A percentile compares a stretch with the other conserved stretches of the same genome.
phyloP scores from a whole-genome alignment of 2,113 vertebrate genomes.

The Cyanocitta stelleri region DNA sequence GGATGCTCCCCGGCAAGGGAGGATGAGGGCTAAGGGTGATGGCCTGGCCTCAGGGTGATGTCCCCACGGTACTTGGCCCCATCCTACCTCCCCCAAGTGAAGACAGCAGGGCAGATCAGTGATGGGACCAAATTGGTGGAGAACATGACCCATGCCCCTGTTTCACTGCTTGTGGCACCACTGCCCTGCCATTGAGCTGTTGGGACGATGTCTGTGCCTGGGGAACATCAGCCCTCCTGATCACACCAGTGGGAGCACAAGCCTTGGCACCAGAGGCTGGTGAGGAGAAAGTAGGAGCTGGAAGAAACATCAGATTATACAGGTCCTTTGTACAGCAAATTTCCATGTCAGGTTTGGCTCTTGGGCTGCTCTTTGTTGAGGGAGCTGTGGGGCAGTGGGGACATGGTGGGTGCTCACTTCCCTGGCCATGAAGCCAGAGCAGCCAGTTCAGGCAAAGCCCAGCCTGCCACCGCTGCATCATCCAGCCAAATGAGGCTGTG shows the following conservation, averaged over 20 bases:
- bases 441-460: rapidly evolving
- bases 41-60: not conserved
- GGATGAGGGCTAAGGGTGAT: not conserved
- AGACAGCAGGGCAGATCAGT: not conserved
- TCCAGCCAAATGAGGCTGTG: not conserved
- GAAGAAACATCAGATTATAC: not conserved
- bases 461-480: rapidly evolving
- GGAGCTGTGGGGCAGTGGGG: rapidly evolving
- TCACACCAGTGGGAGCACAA: rapidly evolving
- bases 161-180: not conserved
- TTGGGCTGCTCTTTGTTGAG: rapidly evolving
- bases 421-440: not conserved
- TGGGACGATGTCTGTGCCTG: not conserved
- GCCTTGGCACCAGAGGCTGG: not conserved
- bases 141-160: not conserved
- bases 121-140: not conserved
- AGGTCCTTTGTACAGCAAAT: not conserved
- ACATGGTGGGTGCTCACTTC: rapidly evolving
- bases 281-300: not conserved
- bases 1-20: not conserved
- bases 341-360: not conserved
- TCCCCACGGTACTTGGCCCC: not conserved
- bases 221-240: not conserved
- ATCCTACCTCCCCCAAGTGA: rapidly evolving
- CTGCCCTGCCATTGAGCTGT: rapidly evolving